Evolutionary conservation across 1,140 invertebrate species (phyloP).

Genomic region (Drosophila tsacasi): DNA sequence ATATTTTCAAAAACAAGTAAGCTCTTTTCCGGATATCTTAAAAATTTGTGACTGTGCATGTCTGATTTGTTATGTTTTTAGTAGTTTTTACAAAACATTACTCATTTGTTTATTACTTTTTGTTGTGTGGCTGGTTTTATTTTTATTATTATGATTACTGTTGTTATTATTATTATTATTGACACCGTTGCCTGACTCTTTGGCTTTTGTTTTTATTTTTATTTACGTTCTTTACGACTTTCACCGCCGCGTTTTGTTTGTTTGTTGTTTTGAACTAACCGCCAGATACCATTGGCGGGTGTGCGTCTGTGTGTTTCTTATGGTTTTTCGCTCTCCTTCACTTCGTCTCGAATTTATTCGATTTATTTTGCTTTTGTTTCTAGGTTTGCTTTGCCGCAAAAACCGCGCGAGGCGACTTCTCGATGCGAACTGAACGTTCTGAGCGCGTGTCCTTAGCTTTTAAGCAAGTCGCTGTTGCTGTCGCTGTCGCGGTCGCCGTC

Average conservation of each 20-base stretch:
- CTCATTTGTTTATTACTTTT: slow-evolving; percentile 50
- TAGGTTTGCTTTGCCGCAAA: slow-evolving; percentile 40
- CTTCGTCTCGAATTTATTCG: not conserved
- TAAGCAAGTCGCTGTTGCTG: slow-evolving; percentile 52
- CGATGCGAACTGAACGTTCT: slow-evolving; percentile 70
- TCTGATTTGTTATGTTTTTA: slow-evolving; percentile 17
- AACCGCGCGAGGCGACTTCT: slow-evolving; percentile 71
- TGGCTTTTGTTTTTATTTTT: slow-evolving; percentile 24
- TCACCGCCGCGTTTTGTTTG: slow-evolving; percentile 24
- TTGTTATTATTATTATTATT: not conserved
- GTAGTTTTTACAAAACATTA: not conserved
- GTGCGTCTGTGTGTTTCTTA: slow-evolving; percentile 1
- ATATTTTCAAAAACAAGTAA: too few relatives aligned
- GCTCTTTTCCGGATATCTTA: not conserved
- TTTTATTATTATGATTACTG: not conserved
- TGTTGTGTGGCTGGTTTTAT: slow-evolving; percentile 19
- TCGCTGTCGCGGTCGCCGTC: not conserved
- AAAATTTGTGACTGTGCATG: slow-evolving; percentile 11
- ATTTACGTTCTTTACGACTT: slow-evolving; percentile 35
- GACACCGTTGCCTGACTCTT: slow-evolving; percentile 1
- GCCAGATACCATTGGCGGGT: slow-evolving; percentile 16
- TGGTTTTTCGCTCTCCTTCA: slow-evolving; percentile 27
- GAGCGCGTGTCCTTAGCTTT: slow-evolving; percentile 78
- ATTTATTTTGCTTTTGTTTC: not conserved
- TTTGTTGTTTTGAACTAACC: slow-evolving; percentile 30